Evolutionary conservation across 2,113 vertebrate species (phyloP).

Genomic region (Stegostoma tigrinum): DNA sequence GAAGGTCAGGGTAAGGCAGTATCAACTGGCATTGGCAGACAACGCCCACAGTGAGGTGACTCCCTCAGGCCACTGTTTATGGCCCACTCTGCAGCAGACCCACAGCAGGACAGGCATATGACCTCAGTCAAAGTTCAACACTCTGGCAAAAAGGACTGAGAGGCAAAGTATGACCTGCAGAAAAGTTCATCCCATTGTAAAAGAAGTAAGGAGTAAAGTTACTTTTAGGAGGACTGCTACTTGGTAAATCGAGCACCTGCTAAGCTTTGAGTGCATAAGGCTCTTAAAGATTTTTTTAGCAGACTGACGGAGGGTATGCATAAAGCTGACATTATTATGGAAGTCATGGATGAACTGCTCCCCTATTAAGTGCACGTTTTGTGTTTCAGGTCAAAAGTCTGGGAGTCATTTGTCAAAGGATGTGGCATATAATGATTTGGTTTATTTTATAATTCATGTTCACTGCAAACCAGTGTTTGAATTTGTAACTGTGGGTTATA

Average conservation of each 20-base stretch:
- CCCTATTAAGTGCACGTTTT: slow-evolving; percentile 38
- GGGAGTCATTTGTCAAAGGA: slow-evolving; percentile 29
- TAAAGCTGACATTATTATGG: slow-evolving; percentile 16
- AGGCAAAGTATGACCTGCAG: slow-evolving; percentile 43
- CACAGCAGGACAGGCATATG: slow-evolving; percentile 44
- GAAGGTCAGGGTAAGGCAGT: slow-evolving; percentile 40
- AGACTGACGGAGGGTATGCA: slow-evolving; percentile 32
- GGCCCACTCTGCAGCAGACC: slow-evolving; percentile 41
- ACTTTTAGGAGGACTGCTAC: slow-evolving; percentile 38
- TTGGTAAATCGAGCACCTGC: slow-evolving; percentile 38
- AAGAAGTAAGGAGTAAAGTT: slow-evolving; percentile 34
- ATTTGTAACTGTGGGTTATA: not conserved
- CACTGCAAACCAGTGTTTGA: not conserved
- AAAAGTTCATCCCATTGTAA: slow-evolving; percentile 41
- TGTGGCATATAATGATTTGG: not conserved
- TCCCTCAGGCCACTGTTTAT: slow-evolving; percentile 42
- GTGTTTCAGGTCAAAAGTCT: slow-evolving; percentile 41
- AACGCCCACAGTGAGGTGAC: slow-evolving; percentile 39
- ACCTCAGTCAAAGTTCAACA: slow-evolving; percentile 51
- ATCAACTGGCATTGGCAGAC: slow-evolving; percentile 41
- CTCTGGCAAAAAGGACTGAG: slow-evolving; percentile 40
- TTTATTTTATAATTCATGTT: not conserved
- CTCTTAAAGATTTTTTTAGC: slow-evolving; percentile 38
- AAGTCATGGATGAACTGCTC: slow-evolving; percentile 38
- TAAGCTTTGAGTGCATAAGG: slow-evolving; percentile 35